phyloP scores from a whole-genome alignment of 2,888 invertebrate species.

The Yponomeuta plumbellus region DNA sequence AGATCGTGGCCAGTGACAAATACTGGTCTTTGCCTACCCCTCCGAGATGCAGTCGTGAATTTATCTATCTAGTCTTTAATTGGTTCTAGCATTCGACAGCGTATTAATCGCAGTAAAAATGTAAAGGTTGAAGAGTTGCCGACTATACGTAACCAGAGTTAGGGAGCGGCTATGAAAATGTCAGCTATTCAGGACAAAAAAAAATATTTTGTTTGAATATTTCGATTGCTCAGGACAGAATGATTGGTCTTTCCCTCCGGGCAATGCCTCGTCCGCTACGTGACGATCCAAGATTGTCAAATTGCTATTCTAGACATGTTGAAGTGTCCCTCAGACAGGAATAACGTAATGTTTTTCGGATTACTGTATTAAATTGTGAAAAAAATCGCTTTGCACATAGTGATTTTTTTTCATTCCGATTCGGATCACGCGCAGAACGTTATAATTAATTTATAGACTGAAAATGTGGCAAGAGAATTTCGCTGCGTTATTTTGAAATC shows the following conservation, averaged over 20 bases:
- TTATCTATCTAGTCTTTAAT: too few species aligned
- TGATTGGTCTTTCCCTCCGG: conserved; percentile 63
- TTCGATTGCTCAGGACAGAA: conserved; percentile 55
- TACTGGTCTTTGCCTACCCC: too few species aligned
- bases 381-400: conserved; percentile 36
- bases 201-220: conserved; percentile 24
- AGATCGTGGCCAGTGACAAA: too few species aligned
- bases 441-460: background rate
- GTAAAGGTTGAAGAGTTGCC: too few species aligned
- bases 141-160: too few species aligned
- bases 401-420: background rate
- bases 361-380: conserved; percentile 27
- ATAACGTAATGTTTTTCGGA: conserved; percentile 61
- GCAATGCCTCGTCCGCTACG: conserved; percentile 60
- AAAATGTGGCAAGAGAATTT: background rate
- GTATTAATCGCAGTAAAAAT: too few species aligned
- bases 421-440: background rate
- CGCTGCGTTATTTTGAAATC: background rate
- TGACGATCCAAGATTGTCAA: conserved; percentile 68
- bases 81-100: too few species aligned
- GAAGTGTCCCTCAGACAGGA: conserved; percentile 57
- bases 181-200: background rate
- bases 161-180: background rate
- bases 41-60: too few species aligned
- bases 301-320: conserved; percentile 70